Evolutionary conservation across 2,797 vertebrate genomes (phyloP), one percentile per base, ranked within the genome.

Genomic region (Acanthurus lineatus): DNA sequence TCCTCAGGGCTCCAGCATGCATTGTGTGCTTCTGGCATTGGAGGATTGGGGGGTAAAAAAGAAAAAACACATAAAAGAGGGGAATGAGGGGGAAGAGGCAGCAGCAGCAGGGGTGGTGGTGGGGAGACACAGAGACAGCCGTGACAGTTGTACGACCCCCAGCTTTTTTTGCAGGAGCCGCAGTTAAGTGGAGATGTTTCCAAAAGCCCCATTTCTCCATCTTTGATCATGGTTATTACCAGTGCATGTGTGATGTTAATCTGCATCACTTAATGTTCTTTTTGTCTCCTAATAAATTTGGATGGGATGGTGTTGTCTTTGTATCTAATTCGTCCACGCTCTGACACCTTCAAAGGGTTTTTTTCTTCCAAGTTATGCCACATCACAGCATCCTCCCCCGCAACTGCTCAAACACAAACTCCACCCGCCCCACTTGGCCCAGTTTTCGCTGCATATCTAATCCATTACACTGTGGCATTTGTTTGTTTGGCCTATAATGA

Each of bases 1-100:
- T 91, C 89, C 91, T 93, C 58, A 51, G 85, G 85, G 91, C 77
- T 82, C 68, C 69, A 76, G 78, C 57, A 54, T 76, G 79, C 81
- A 86, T 91, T 92, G 86, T 92, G 85, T 61, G 77, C 88, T 86
- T 62, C 83, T 88, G 80, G 88, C 85, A 85, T 71, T 4, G 42
- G 82, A 72, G 77, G 73, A 81, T 65, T 0, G n/a, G 38, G 45
- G 32, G 28, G 25, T 32, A 32, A 32, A 22, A 38, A 0, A 47
- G 12, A 25, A 67, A 45, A 38, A 20, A 61, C 9, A 72, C 56
- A 77, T 51, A 54, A 79, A 83, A 79, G 58, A 75, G 19, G 44
- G n/a, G 32, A 74, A 79, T 53, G 28, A 62, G 32, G 38, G 28
- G 25, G 67, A 63, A 47, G 45, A 56, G 51, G 77, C n/a, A 17